Base-by-base conservation (phyloP, 92 coral and sea anemone genomes). In the Pocillopora meandrina region DNA sequence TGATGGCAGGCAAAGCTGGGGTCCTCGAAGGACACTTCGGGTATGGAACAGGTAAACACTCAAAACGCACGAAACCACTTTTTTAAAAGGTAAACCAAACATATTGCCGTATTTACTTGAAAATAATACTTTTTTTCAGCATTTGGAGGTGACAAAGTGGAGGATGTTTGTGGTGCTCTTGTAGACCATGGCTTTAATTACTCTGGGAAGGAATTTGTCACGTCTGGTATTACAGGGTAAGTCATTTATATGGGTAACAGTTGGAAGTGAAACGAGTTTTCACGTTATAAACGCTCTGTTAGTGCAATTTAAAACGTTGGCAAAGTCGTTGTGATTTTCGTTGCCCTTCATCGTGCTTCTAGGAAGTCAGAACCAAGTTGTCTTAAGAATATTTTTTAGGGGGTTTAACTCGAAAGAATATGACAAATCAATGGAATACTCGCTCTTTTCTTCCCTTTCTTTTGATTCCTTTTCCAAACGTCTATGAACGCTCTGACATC, bases 171-270 rank as follows among this genome's bases (percentile, higher is more conserved):
- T 75, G 83, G 87, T 61, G 95, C 90, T 17, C 91, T 97, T 9
- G 72, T 97, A 57, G 93, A 95, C 14, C 93, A 92, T 82, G 98
- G 97, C 35, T 97, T 97, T 60, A 94, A 92, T 87, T 97, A 97
- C 80, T 94, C 95, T 12, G 99, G 99, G 26, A 97, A 97, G 92
- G 99, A 97, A 79, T 97, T 82, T 78, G 98, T 97, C 65, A 97
- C 99, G 26, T 97, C 99, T 61, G 99, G 99, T 17, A 94, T 97
- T 59, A 97, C 99, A 0, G 99, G 99, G 98, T 93, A 85, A 78
- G 91, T 82, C 6, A 7, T 42, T 42, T 62, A 68, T 14, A 10
- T 9, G 23, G 68, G 31, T 5, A 7, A 31, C 31, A 36, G 21
- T 7, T 23, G 2, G 42, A 67, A 19, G 23, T 31, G 36, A 33